Evolutionary conservation across 2,888 invertebrate genomes (phyloP).

Genomic region (Melipona beecheii): DNA sequence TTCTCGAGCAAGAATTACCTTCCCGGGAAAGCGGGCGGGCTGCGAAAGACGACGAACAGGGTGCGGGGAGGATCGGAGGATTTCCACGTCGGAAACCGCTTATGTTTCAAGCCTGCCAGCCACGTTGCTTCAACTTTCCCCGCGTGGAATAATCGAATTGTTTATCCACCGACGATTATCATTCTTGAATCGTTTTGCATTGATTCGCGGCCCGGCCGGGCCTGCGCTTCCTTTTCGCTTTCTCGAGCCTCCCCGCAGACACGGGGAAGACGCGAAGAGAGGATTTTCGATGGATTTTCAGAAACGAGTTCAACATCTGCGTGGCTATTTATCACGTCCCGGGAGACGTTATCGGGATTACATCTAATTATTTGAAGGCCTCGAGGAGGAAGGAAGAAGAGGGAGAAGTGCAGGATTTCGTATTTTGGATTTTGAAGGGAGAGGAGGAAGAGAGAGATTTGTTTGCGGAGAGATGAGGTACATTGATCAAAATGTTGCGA

Average conservation of each 20-base stretch:
- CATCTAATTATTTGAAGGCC: constrained; percentile 46
- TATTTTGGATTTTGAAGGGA: no score
- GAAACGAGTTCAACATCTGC: not conserved
- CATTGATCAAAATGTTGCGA: not conserved
- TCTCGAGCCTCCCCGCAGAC: not conserved
- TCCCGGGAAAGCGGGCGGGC: constrained; percentile 15
- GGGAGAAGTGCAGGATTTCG: not conserved
- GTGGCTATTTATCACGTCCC: constrained; percentile 27
- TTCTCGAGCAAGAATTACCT: constrained; percentile 63
- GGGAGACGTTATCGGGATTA: constrained; percentile 46
- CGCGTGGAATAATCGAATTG: constrained; percentile 62
- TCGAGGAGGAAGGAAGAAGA: constrained; percentile 23
- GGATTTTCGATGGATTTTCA: not conserved
- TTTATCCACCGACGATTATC: constrained; percentile 47
- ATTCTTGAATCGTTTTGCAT: constrained; percentile 33
- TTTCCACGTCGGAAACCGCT: constrained; percentile 54
- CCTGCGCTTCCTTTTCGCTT: not conserved
- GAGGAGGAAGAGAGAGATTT: no score
- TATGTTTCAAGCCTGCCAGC: constrained; percentile 19
- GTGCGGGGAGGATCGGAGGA: constrained; percentile 23
- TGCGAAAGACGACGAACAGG: constrained; percentile 2
- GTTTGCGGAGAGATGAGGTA: no score
- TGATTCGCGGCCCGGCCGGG: not conserved
- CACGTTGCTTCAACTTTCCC: constrained; percentile 40
- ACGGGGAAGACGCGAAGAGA: not conserved